These are phyloP conservation scores for Hoplodrina ambigua DNA, from an alignment of 2,888 invertebrate species.

Conservation along the genomic window DNA sequence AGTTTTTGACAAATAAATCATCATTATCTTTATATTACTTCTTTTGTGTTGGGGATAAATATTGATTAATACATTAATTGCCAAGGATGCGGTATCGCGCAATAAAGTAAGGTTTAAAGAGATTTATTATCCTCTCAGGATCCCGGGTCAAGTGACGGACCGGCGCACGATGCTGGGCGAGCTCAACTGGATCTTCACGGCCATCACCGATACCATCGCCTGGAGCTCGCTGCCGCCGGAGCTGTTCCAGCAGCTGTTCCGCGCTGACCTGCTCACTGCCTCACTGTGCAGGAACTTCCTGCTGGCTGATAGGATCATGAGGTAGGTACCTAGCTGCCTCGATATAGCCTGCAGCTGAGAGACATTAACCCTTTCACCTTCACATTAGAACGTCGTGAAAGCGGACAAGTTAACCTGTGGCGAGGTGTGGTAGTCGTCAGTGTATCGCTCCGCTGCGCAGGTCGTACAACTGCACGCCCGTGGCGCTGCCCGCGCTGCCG, in stretches of 20 bases:
- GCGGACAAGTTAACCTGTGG: too few species aligned
- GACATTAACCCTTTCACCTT: too few species aligned
- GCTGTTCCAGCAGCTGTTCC: conserved; percentile 98
- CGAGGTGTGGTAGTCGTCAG: too few species aligned
- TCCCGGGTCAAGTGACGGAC: conserved; percentile 98
- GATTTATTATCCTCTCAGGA: conserved; percentile 87
- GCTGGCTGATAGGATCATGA: conserved; percentile 98
- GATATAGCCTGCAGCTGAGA: too few species aligned
- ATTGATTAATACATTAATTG: too few species aligned
- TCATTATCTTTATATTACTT: too few species aligned
- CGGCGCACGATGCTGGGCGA: conserved; percentile 99
- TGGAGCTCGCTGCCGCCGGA: conserved; percentile 99
- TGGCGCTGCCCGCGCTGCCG: conserved; percentile 97
- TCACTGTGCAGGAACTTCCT: conserved; percentile 99
- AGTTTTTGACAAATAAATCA: too few species aligned
- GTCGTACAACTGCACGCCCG: conserved; percentile 99
- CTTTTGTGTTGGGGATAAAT: too few species aligned
- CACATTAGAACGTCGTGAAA: too few species aligned
- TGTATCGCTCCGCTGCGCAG: conserved; percentile 60
- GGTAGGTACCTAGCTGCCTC: conserved; percentile 74
- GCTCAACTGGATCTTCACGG: conserved; percentile 99
- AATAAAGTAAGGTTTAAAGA: neutral
- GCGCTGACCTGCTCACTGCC: conserved; percentile 99
- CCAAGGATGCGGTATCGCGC: too few species aligned
- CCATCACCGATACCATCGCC: conserved; percentile 99